Conservation (phyloP, 2,797 vertebrate genomes). For the Taenioides sp. region DNA sequence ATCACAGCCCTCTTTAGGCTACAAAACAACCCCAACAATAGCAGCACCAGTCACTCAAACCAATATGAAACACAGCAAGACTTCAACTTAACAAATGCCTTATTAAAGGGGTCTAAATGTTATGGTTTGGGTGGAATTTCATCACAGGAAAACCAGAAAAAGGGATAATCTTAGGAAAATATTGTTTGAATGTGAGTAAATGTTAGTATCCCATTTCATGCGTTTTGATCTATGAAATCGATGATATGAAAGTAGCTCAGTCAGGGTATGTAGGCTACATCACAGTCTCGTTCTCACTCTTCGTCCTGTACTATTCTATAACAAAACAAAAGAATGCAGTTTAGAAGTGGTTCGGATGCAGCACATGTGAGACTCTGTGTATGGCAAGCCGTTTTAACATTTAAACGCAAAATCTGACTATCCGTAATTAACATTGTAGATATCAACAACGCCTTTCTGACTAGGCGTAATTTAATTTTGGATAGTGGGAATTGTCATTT, state of each 20-base stretch:
- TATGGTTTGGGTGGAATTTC: not conserved
- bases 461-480: too few relatives aligned
- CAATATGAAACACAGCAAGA: constrained; percentile 17
- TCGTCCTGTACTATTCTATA: not conserved
- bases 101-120: not conserved
- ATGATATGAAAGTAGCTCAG: not conserved
- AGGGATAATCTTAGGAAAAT: not conserved
- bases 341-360: too few relatives aligned
- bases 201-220: not conserved
- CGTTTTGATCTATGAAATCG: not conserved
- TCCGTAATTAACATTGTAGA: too few relatives aligned
- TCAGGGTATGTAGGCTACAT: not conserved
- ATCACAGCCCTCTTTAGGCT: constrained; percentile 12
- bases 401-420: too few relatives aligned
- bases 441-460: too few relatives aligned
- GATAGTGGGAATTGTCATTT: too few relatives aligned
- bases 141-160: not conserved
- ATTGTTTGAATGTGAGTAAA: not conserved
- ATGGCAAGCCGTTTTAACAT: too few relatives aligned
- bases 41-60: constrained; percentile 13
- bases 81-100: not conserved
- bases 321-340: not conserved
- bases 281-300: not conserved
- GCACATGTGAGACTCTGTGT: too few relatives aligned
- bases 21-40: constrained; percentile 12